Evolutionary conservation across 2,888 invertebrate genomes (phyloP), one percentile per base, ranked within the genome.

Genomic region (Sicus ferrugineus): DNA sequence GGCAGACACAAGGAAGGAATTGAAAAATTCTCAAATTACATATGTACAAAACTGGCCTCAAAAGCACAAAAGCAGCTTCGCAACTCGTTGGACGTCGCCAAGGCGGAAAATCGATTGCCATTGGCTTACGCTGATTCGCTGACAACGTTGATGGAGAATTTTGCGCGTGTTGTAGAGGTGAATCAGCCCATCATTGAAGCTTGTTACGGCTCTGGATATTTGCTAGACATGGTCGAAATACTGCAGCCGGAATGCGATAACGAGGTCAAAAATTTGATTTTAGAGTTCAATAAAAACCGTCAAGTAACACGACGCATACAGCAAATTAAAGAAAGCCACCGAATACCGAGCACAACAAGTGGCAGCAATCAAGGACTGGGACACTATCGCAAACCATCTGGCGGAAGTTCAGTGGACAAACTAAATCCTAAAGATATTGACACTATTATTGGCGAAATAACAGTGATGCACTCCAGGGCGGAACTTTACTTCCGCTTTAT

Each of bases 1-100:
- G 96, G 96, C 21, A 92, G 95, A 86, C 94, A 97, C 72, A 90
- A 93, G 50, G 94, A 95, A 77, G 98, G 98, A 0, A 89, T 99
- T 16, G 90, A 90, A 70, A 91, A 95, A 77, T 96, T 97, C 80
- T 94, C 95, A 34, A 89, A 89, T 58, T 97, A 96, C 83, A 88
- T 98, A 11, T 93, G 95, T 74, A 88, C 89, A 11, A 95, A 90
- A 87, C 81, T 92, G 9, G 87, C 90, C 69, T 88, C 89, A 65
- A 90, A 90, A 70, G 90, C 92, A 0, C 90, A 91, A 72, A 92
- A 91, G 78, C 93, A 92, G 82, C 79, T 95, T 21, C 88, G 89
- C 73, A 86, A 89, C 62, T 91, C 93, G 0, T 85, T 92, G 68
- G 89, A 88, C 59, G 89, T 90, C 14, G 89, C 89, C 54, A 86